Evolutionary conservation across 2,888 invertebrate genomes (phyloP), one percentile per base, ranked within the genome.

Genomic region (Adineta ricciae): DNA sequence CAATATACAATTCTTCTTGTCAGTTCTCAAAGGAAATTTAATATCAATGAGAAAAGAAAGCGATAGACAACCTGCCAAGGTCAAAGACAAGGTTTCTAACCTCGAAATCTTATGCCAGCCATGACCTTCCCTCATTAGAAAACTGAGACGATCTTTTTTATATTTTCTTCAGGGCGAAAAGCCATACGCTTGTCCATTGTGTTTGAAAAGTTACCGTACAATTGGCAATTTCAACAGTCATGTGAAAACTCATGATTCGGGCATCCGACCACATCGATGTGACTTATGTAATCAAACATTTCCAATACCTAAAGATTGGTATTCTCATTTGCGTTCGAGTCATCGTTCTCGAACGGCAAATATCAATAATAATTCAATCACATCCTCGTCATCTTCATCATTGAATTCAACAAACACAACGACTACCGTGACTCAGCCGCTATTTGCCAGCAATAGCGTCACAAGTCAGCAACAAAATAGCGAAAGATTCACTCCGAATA

Each of bases 181-280:
- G 50, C 83, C 83, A 36, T 83, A 83, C 24, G 32, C 32, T 27
- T 83, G 83, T 50, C 83, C 83, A 49, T n/a, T 83, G 32, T 83
- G 83, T 36, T 49, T 49, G 19, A 83, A 83, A 50, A 50, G 50
- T 83, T 83, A 83, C 11, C 83, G 83, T 32, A 83, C 83, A 5
- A 83, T 83, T 5, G 83, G 83, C 7, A 83, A 83, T 83, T 83
- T 83, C 36, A 83, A 83, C 19, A 50, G 50, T 83, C 83, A 83
- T 32, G 83, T 83, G 8, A 83, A 83, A 83, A 83, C 83, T 8
- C 83, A 83, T 50, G 83, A 83, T 83, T 21, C 38, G 11, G 83
- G 83, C 52, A n/a, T 14, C 3, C 83, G 83, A 36, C 83, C 83
- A 50, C 83, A 83, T 83, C 83, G 83, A 50, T 83, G 83, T 32